phyloP scores from a whole-genome alignment of 2,797 vertebrate species.

The Hippopotamyrus pictus region DNA sequence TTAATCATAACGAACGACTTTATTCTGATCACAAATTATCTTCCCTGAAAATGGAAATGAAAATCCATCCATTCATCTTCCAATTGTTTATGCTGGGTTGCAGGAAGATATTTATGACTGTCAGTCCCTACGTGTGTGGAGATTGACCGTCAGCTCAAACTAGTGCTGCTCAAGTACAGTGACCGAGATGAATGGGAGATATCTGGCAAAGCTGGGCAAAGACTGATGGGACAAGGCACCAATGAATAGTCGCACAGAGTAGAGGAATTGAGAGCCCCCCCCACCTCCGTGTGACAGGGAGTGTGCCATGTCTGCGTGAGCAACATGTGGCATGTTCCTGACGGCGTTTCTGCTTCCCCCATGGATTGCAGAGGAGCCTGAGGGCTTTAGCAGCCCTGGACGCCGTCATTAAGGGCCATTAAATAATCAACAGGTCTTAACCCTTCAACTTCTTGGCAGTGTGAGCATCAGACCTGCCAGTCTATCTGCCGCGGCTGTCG shows the following conservation, averaged over 20 bases:
- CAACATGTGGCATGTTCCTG: constrained; percentile 3
- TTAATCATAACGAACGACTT: not conserved
- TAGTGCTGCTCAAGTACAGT: not conserved
- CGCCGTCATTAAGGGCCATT: constrained; percentile 49
- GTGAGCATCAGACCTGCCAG: not conserved
- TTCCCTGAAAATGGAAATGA: not conserved
- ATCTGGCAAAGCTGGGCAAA: not conserved
- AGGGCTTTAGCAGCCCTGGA: not conserved
- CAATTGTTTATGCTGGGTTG: not conserved
- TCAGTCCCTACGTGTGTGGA: not conserved
- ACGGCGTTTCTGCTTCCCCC: not conserved
- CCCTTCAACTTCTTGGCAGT: not conserved
- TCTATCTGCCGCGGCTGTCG: not conserved
- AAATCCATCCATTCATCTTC: not conserved
- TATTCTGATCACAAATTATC: not conserved
- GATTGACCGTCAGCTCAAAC: not conserved
- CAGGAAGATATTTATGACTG: not conserved
- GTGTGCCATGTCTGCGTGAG: not conserved
- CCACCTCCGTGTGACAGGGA: not conserved
- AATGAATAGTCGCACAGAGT: not conserved
- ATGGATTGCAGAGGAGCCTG: not conserved
- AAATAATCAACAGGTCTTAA: constrained; percentile 57
- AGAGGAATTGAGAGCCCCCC: not conserved
- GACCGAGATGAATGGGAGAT: not conserved
- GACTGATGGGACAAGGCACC: too few species aligned